phyloP scores from a whole-genome alignment of 2,797 vertebrate species.

The Varecia variegata region DNA sequence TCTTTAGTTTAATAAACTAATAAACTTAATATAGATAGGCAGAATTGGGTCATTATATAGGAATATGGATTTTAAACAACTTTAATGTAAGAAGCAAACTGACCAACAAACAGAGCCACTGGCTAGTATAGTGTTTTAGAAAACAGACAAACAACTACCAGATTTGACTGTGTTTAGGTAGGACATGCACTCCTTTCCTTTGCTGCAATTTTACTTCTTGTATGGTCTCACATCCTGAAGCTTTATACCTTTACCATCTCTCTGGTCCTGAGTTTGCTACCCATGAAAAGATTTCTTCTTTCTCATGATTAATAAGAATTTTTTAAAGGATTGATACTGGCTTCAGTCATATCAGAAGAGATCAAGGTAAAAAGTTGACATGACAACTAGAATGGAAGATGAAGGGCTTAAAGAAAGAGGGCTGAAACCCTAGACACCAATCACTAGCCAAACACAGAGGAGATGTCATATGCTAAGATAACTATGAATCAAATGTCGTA shows the following conservation, averaged over 20 bases:
- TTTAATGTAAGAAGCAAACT: background rate
- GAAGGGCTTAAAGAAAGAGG: background rate
- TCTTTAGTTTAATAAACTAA: background rate
- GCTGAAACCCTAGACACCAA: background rate
- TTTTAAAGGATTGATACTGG: background rate
- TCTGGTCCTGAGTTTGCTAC: background rate
- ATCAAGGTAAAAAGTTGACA: background rate
- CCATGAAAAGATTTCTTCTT: background rate
- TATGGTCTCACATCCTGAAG: background rate
- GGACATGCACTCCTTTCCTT: background rate
- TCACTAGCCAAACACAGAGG: background rate
- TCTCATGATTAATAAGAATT: background rate
- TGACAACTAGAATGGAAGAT: background rate
- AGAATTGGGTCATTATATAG: background rate
- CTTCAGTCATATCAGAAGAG: background rate
- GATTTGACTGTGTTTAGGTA: background rate
- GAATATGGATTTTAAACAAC: background rate
- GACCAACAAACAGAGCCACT: background rate
- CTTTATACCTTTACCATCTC: background rate
- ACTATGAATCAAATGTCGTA: background rate
- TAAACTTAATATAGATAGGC: background rate
- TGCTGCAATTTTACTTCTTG: background rate
- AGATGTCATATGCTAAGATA: background rate
- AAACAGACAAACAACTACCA: background rate
- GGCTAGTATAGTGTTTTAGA: background rate